Base-by-base conservation (phyloP, 2,797 vertebrate genomes). In the Phoxinus dragarum region DNA sequence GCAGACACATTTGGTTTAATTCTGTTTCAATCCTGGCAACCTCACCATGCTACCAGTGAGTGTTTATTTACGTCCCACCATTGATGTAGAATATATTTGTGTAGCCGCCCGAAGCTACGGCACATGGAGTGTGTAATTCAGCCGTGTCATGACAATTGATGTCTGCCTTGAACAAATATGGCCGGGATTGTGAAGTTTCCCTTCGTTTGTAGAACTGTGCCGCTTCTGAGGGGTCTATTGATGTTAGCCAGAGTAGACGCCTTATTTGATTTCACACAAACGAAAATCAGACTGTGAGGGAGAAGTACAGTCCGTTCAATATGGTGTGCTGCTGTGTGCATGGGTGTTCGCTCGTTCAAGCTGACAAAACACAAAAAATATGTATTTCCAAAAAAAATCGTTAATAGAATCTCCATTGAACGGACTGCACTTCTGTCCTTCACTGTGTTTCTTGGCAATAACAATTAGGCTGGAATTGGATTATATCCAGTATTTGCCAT, bases 131-230 rank as follows among this genome's bases (percentile, higher is more conserved):
- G 52, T 86, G 84, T 84, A 86, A 49, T 82, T 81, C 79, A 84
- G 86, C 73, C 81, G 27, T 67, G 81, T 85, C 61, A 86, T 69
- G 54, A 80, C 36, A 78, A n/a, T 27, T 86, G 86, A 89, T 87
- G 86, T 89, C 82, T 89, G 83, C 21, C 80, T 74, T 72, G 84
- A 90, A 87, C 81, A 85, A 89, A 83, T 86, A 82, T 85, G 87
- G 84, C 67, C 40, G 36, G 75, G 47, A 80, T 72, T 80, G 84
- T 61, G 83, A 91, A 83, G 72, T 78, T 83, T 83, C 40, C 56
- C 80, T 78, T 86, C 54, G 42, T 82, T 75, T 87, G 77, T 87
- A 84, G 86, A 83, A 80, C 81, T 84, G 84, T 87, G 82, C 84
- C 72, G 84, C 88, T 87, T 84, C 75, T 84, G 76, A 83, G 76